Evolutionary conservation across 2,113 vertebrate species (phyloP), one percentile per base, ranked within the genome.

Genomic region (Silurus meridionalis): DNA sequence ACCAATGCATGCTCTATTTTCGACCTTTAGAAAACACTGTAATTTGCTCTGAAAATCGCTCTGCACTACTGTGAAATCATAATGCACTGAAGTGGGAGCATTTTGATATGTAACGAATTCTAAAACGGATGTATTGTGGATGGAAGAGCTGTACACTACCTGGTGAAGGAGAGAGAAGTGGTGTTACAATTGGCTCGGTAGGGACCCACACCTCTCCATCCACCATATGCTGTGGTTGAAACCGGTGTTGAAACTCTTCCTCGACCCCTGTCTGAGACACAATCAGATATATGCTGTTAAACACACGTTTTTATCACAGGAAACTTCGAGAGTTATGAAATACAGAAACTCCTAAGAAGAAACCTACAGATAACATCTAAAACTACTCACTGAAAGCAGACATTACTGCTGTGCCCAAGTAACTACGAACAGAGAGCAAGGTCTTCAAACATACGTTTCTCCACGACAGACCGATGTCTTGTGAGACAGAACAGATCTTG

Each of bases 181-280:
- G 95, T 28, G 91, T 6, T 0, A 92, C 89, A 0, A 91, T 86
- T 0, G 94, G 91, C 86, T 94, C 93, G 0, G 83, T 88, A 25
- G 89, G 90, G 77, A 67, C 25, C 94, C 94, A 95, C 0, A 80
- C 28, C 74, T 94, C 92, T 28, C 92, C 93, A 75, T 46, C 75
- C 6, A 83, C 67, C 69, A 85, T 83, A 86, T 91, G 92, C 15
- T 90, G 92, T 69, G 94, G 10, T 11, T 87, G 86, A 46, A 94
- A 94, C 0, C 58, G 86, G 89, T 84, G 92, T 52, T 58, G 63
- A 13, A 4, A 23, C 58, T 21, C 10, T 74, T 46, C 66, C 4
- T 9, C 23, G 17, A 5, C 9, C 61, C 13, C 72, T n/a, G 60
- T 7, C 89, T 89, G 72, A 15, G 57, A 85, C 67, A 86, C 63